Base-by-base conservation (phyloP, 64 coral and sea anemone genomes). In the Actinia equina region DNA sequence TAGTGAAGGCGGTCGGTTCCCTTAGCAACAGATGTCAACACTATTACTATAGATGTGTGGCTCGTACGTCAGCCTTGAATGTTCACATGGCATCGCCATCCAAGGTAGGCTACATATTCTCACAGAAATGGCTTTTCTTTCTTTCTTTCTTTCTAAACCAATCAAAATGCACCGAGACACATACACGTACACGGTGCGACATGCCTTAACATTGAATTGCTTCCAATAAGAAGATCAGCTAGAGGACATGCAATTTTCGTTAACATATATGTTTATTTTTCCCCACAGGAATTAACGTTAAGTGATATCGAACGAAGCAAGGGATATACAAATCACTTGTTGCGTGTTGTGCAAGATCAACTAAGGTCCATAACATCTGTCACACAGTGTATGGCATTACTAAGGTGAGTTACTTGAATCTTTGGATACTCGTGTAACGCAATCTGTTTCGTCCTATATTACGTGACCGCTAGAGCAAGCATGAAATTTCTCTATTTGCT, bases 251-350 rank as follows among this genome's bases (percentile, higher is more conserved):
- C 55, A 0, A 16, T 13, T 0, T 57, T 57, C 11, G 13, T 57
- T 57, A 16, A 57, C 55, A 0, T 11, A 57, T 16, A 12, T 49
- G 18, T 52, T 1, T 49, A 45, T 85, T 85, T 85, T 58, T 85
- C 49, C 15, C 15, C 55, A 12, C 60, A 99, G 97, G 97, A 99
- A 56, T 90, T 99, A 42, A 93, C 86, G 46, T 19, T 99, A 13
- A 87, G 93, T 77, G 93, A 99, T 43, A 83, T 95, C 54, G 93
- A 99, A 58, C 93, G 97, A 27, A 90, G 88, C 46, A 95, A 95
- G 83, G 97, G 97, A 1, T 95, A 86, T 42, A 88, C 84, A 44
- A 81, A 93, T 23, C 93, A 99, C 76, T 53, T 99, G 17, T 80
- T 92, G 8, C 71, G 87, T 45, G 79, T 99, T 52, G 86, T 87